phyloP scores from a whole-genome alignment of 2,888 invertebrate species.

The Drosophila macrospina region DNA sequence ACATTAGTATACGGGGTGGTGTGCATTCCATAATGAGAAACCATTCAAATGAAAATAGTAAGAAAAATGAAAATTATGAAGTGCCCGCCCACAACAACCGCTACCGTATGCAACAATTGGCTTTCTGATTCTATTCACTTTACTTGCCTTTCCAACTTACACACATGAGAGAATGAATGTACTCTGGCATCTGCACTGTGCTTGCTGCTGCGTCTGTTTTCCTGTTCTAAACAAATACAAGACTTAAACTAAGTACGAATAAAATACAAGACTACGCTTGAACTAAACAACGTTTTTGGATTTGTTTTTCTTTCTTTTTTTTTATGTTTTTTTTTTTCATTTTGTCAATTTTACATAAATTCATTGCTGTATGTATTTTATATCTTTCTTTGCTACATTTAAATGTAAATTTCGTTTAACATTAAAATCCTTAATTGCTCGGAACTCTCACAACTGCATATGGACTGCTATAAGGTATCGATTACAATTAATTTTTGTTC shows the following conservation, averaged over 20 bases:
- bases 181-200: constrained; percentile 44
- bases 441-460: constrained; percentile 64
- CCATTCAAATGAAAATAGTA: constrained; percentile 50
- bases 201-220: constrained; percentile 32
- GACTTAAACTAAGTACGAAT: constrained; percentile 50
- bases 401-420: constrained; percentile 65
- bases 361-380: constrained; percentile 56
- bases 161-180: constrained; percentile 23
- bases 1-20: constrained; percentile 36
- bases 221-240: constrained; percentile 45
- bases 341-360: constrained; percentile 64
- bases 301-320: constrained; percentile 36
- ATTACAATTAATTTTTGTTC: constrained; percentile 63
- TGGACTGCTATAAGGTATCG: constrained; percentile 67
- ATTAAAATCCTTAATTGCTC: constrained; percentile 66
- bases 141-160: constrained; percentile 57
- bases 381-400: constrained; percentile 74
- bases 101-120: constrained; percentile 45
- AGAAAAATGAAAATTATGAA: constrained; percentile 32
- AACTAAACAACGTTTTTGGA: constrained; percentile 48
- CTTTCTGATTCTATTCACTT: constrained; percentile 60
- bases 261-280: constrained; percentile 53
- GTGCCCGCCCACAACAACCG: constrained; percentile 53
- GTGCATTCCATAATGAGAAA: constrained; percentile 48
- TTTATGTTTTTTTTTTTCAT: constrained; percentile 28